Base-by-base conservation (phyloP, 1,140 invertebrate species). In the Heterodera carotae region DNA sequence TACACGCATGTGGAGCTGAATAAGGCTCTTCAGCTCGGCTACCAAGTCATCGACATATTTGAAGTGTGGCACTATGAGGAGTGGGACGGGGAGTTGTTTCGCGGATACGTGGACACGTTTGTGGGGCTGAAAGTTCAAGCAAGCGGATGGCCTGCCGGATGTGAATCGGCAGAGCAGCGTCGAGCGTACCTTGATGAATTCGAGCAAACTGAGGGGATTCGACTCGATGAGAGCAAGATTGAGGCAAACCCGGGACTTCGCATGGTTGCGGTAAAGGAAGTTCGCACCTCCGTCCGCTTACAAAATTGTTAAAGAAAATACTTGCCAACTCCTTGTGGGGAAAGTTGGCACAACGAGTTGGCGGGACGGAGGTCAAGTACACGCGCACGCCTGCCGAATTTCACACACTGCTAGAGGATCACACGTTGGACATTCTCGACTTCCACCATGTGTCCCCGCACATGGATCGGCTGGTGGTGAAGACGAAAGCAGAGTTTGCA, bases 31-130 rank as follows among this genome's bases (percentile, higher is more conserved):
- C 6, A 43, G 39, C 39, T 27, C 22, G 39, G 22, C 33, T 68
- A 43, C 12, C 6, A 43, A 2, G 39, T 43, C 12, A 43, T 43
- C 12, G 39, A 43, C 12, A 8, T 43, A 36, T 68, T 36, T 68
- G 66, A 68, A 10, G 39, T 43, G 12, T 68, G 66, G 66, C 33
- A 68, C 22, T 68, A 68, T 68, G 66, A 68, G 27, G 39, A 68
- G 27, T 68, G 66, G 66, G 66, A 68, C n/a, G n/a, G 27, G 2
- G 18, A 68, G 10, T 5, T 36, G 66, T 33, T 39, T n/a, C 22
- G 22, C 7, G 39, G 12, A 0, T 43, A 43, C 12, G 12, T 43
- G 39, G 12, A 43, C 39, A 43, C 39, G 6, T 43, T 43, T 43
- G 39, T 43, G 39, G 39, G 39, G 6, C 39, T 43, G 6, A 43